A percentile compares a stretch with the other conserved stretches of the same genome.
Conservation (phyloP, 2,113 vertebrate species). For the Bubo blakistoni region DNA sequence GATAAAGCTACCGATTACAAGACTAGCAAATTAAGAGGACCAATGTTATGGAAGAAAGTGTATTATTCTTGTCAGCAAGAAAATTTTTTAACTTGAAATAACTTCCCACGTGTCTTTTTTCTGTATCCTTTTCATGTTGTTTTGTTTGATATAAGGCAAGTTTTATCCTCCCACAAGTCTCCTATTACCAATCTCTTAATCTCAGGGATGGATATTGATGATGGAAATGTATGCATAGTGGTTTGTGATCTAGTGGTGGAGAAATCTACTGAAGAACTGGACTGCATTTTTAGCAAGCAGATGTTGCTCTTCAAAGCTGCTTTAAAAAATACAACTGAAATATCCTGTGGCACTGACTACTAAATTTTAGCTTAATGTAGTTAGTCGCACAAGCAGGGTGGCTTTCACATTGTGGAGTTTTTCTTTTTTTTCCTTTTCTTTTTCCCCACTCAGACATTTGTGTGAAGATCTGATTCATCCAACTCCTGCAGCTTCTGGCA, state of each 20-base stretch:
- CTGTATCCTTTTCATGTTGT: background rate
- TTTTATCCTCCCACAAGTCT: background rate
- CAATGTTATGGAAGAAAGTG: background rate
- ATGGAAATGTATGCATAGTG: background rate
- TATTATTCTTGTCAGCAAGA: background rate
- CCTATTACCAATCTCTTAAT: background rate
- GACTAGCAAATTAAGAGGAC: background rate
- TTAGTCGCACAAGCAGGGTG: background rate
- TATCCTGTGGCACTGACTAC: background rate
- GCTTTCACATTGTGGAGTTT: background rate
- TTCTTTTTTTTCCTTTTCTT: background rate
- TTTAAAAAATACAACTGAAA: background rate
- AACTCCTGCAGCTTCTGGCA: background rate
- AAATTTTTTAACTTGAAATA: background rate
- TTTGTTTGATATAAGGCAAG: background rate
- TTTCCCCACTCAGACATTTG: background rate
- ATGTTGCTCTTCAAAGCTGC: background rate
- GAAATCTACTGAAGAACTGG: background rate
- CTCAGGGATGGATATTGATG: background rate
- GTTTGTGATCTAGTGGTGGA: background rate
- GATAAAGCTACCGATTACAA: background rate
- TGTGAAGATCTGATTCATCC: background rate
- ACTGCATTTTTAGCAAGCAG: background rate
- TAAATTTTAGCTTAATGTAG: background rate
- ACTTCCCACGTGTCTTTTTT: background rate